These are phyloP conservation scores for Okapia johnstoni DNA, from an alignment of 2,113 vertebrate species.

Conservation along the genomic window DNA sequence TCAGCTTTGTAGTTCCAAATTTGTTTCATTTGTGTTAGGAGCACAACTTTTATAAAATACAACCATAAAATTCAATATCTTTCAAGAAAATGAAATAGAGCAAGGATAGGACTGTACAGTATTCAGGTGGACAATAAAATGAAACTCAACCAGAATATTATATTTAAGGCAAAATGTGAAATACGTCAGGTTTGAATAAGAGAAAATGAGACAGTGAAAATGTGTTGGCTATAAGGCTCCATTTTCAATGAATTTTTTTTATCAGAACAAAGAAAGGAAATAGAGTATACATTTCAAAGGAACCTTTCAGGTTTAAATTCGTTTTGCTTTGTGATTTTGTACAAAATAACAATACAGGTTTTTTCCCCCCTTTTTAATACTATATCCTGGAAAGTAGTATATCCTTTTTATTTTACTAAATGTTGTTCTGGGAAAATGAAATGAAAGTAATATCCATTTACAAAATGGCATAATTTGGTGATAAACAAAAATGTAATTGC, in stretches of 20 bases:
- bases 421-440: not conserved
- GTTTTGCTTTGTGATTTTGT: slow-evolving; percentile 22
- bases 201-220: slow-evolving; percentile 51
- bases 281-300: not conserved
- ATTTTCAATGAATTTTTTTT: not conserved
- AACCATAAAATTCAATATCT: slow-evolving; percentile 52
- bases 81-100: slow-evolving; percentile 19
- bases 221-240: not conserved
- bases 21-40: slow-evolving; percentile 30
- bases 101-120: not conserved
- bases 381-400: not conserved
- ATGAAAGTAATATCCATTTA: not conserved
- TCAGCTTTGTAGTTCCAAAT: not conserved
- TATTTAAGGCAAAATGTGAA: slow-evolving; percentile 28
- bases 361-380: not conserved
- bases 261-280: not conserved
- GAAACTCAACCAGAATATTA: slow-evolving; percentile 38
- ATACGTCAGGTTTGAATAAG: not conserved
- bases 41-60: slow-evolving; percentile 17
- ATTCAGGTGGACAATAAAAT: slow-evolving; percentile 37
- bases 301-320: slow-evolving; percentile 1
- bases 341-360: not conserved
- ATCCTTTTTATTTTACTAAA: not conserved
- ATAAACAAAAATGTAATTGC: not conserved
- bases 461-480: not conserved